phyloP scores from a whole-genome alignment of 2,797 vertebrate species.

The Picus viridis region DNA sequence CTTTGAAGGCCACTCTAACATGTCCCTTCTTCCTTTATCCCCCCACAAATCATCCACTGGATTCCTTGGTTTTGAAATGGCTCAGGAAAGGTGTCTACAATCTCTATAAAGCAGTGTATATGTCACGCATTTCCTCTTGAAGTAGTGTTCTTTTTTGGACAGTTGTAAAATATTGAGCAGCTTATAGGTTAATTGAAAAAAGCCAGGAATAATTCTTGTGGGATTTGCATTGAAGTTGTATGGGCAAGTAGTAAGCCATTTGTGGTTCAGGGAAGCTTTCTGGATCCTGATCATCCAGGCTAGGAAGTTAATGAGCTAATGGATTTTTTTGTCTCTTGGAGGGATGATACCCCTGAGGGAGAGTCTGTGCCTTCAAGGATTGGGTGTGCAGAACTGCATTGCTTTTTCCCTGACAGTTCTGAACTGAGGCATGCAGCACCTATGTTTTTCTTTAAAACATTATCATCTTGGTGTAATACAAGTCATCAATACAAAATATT shows the following conservation, averaged over 20 bases:
- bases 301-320: conserved; percentile 21
- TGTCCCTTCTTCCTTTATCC: background rate
- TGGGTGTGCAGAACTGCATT: background rate
- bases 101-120: background rate
- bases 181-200: background rate
- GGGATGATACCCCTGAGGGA: background rate
- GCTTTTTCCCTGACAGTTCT: background rate
- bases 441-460: background rate
- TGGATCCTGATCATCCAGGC: background rate
- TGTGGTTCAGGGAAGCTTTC: background rate
- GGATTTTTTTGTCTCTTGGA: background rate
- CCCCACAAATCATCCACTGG: background rate
- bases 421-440: background rate
- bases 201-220: background rate
- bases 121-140: conserved; percentile 15
- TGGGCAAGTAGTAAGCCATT: background rate
- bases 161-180: background rate
- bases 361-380: background rate
- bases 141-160: conserved; percentile 4
- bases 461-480: background rate
- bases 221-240: background rate
- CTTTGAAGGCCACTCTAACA: background rate
- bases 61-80: background rate
- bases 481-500: background rate
- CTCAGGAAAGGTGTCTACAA: background rate